These are phyloP conservation scores for Hyperopisus bebe DNA, from an alignment of 2,113 vertebrate species.

Conservation along the genomic window DNA sequence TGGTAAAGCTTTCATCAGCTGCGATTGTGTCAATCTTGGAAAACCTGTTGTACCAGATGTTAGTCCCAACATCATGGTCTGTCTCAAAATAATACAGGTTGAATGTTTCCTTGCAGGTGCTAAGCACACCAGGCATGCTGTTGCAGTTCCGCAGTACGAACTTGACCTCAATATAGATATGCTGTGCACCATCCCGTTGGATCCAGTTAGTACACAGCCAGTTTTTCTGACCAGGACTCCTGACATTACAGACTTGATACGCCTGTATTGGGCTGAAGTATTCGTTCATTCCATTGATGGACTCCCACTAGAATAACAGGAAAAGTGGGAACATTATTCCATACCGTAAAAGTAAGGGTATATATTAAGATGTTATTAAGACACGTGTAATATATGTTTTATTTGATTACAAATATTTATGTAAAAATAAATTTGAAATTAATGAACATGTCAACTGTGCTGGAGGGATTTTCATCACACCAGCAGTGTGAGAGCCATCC, in stretches of 20 bases:
- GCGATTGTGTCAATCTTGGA: conserved; percentile 94
- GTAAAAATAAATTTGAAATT: not conserved
- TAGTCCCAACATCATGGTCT: conserved; percentile 75
- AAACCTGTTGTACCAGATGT: conserved; percentile 83
- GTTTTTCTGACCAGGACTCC: conserved; percentile 96
- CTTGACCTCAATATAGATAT: conserved; percentile 90
- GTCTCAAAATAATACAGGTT: conserved; percentile 92
- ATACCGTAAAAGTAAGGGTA: not conserved
- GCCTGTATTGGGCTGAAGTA: conserved; percentile 93
- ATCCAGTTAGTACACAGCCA: conserved; percentile 91
- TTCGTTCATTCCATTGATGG: conserved; percentile 95
- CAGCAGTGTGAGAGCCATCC: not conserved
- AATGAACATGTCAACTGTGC: not conserved
- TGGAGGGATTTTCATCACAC: not conserved
- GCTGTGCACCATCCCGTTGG: conserved; percentile 74
- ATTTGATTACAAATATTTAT: not conserved
- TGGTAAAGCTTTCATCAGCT: conserved; percentile 93
- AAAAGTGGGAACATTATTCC: not conserved
- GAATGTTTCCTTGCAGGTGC: conserved; percentile 98
- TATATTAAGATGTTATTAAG: not conserved
- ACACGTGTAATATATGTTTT: not conserved
- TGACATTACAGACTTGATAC: conserved; percentile 96
- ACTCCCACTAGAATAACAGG: conserved; percentile 77
- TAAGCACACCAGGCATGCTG: conserved; percentile 91
- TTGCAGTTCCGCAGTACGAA: conserved; percentile 94